Conservation (phyloP, 2,797 vertebrate species). For the Mormyrus proboscirostris region DNA sequence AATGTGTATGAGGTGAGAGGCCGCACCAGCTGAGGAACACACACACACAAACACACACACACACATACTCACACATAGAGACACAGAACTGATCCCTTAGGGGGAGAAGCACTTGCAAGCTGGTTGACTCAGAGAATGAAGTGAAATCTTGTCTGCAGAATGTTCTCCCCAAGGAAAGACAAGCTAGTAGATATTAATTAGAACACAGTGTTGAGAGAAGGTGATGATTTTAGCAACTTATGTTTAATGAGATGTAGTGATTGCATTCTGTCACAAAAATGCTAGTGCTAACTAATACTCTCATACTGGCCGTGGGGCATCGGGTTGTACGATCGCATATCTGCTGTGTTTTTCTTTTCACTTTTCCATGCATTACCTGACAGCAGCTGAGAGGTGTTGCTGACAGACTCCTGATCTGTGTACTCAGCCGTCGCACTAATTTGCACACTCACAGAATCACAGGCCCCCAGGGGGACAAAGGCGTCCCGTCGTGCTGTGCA, state of each 20-base stretch:
- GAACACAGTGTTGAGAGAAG: neutral
- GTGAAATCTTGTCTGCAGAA: neutral
- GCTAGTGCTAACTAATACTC: neutral
- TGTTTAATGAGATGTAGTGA: slow-evolving; percentile 1
- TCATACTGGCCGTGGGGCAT: neutral
- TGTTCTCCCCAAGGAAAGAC: neutral
- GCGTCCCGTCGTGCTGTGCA: neutral
- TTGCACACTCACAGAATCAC: neutral
- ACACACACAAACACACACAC: neutral
- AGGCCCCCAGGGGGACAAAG: neutral
- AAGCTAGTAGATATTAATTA: neutral
- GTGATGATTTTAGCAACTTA: slow-evolving; percentile 6
- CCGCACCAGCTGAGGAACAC: neutral
- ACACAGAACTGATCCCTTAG: neutral
- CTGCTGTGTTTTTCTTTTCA: neutral
- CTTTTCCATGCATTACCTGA: neutral
- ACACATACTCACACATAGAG: neutral
- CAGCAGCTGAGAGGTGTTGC: neutral
- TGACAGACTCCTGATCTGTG: neutral
- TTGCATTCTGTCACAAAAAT: neutral
- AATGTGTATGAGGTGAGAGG: slow-evolving; percentile 85
- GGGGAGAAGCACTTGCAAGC: neutral
- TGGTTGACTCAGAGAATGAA: neutral
- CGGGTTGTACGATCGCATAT: neutral
- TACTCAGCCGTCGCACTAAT: neutral